These are phyloP conservation scores for Xiphorhynchus elegans DNA, from an alignment of 2,113 vertebrate genomes.

Conservation along the genomic window DNA sequence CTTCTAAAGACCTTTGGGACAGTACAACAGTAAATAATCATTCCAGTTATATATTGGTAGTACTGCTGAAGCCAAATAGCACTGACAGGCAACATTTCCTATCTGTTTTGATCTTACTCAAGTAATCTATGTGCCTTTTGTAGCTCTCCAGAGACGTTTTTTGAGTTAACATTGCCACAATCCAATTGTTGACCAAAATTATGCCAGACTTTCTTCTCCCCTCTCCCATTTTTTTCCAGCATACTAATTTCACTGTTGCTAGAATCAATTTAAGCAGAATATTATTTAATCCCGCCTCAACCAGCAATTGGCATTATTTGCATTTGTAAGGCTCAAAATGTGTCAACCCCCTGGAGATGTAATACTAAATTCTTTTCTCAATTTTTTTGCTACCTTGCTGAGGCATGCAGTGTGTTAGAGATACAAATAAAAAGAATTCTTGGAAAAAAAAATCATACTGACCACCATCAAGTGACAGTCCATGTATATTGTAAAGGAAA, in stretches of 20 bases:
- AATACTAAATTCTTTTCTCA: neutral
- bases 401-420: neutral
- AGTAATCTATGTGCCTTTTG: neutral
- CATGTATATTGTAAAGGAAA: neutral
- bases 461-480: neutral
- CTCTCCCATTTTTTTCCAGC: neutral
- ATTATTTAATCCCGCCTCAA: neutral
- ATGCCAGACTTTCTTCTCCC: neutral
- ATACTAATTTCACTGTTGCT: neutral
- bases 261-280: neutral
- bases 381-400: neutral
- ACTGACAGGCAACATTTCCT: neutral
- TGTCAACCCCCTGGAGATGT: neutral
- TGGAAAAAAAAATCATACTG: neutral
- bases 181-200: neutral
- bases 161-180: neutral
- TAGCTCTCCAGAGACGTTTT: neutral
- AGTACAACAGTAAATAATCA: neutral
- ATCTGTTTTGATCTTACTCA: neutral
- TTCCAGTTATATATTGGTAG: neutral
- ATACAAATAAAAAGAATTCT: neutral
- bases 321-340: neutral
- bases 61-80: neutral
- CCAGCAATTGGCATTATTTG: neutral
- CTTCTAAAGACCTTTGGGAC: slow-evolving; percentile 15